Percentiles rank a stretch among this genome's conserved stretches.
Evolutionary conservation across 2,888 invertebrate species (phyloP).

Genomic region (Andrena fulva): DNA sequence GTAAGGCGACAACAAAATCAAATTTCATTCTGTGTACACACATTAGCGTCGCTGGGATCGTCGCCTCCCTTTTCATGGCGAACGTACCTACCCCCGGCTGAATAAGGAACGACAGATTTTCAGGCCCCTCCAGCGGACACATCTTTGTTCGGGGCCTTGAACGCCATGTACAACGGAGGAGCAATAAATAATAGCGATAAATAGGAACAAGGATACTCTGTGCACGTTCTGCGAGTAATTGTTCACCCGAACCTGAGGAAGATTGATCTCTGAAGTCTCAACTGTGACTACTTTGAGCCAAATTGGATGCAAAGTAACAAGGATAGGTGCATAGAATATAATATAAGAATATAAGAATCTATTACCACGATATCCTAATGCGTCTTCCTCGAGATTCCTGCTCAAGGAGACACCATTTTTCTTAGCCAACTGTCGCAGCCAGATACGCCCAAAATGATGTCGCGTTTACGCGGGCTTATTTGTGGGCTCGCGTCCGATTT

Average conservation of each 20-base stretch:
- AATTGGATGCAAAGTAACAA: too few relatives aligned
- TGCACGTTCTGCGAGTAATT: background rate
- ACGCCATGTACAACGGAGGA: background rate
- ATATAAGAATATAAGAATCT: background rate
- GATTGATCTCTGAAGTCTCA: slow-evolving; percentile 7
- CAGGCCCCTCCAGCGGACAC: background rate
- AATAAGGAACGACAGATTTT: background rate
- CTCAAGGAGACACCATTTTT: background rate
- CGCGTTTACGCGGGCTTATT: slow-evolving; percentile 18
- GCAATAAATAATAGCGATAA: slow-evolving; percentile 30
- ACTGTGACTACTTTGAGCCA: too few relatives aligned
- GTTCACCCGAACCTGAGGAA: too few relatives aligned
- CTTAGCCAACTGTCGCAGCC: background rate
- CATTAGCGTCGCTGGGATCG: slow-evolving; percentile 33
- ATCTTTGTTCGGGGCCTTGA: background rate
- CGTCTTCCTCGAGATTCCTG: background rate
- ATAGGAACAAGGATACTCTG: background rate
- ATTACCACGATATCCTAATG: background rate
- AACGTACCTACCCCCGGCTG: background rate
- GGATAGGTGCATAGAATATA: too few relatives aligned
- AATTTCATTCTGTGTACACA: slow-evolving; percentile 74
- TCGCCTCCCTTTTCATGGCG: slow-evolving; percentile 41
- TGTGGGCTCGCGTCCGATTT: slow-evolving; percentile 7
- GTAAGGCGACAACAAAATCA: slow-evolving; percentile 83
- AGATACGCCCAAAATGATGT: slow-evolving; percentile 15